Evolutionary conservation across 2,113 vertebrate genomes (phyloP).

Genomic region (Apeltes quadracus): DNA sequence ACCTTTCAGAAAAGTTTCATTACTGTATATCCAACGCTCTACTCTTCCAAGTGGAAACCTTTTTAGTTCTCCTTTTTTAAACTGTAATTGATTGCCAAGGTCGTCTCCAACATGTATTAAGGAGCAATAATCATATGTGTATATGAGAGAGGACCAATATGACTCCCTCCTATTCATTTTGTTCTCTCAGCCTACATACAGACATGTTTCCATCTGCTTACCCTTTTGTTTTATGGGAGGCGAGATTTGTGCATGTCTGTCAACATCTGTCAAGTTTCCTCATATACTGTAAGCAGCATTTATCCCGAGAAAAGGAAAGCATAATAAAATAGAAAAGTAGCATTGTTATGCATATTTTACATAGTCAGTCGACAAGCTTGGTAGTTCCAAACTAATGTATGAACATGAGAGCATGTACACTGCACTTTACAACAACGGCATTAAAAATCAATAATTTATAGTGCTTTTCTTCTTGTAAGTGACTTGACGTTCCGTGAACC

Average conservation of each 20-base stretch:
- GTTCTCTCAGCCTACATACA: slow-evolving; percentile 8
- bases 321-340: neutral
- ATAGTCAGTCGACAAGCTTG: neutral
- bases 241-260: slow-evolving; percentile 28
- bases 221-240: slow-evolving; percentile 25
- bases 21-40: slow-evolving; percentile 25
- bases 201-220: slow-evolving; percentile 4
- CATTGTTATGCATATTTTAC: neutral
- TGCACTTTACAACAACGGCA: neutral
- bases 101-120: slow-evolving; percentile 39
- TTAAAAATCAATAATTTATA: neutral
- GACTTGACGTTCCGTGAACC: slow-evolving; percentile 40
- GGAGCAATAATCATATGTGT: slow-evolving; percentile 46
- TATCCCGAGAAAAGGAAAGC: slow-evolving; percentile 9
- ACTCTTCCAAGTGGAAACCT: slow-evolving; percentile 13
- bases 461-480: neutral
- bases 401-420: neutral
- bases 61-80: slow-evolving; percentile 29
- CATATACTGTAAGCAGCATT: slow-evolving; percentile 12
- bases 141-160: slow-evolving; percentile 50
- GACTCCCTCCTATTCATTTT: slow-evolving; percentile 22
- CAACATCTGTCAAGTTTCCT: slow-evolving; percentile 26
- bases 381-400: neutral
- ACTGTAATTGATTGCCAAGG: slow-evolving; percentile 37
- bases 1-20: slow-evolving; percentile 12